Base-by-base conservation (phyloP, 1,140 invertebrate genomes). In the Augochlora pura region DNA sequence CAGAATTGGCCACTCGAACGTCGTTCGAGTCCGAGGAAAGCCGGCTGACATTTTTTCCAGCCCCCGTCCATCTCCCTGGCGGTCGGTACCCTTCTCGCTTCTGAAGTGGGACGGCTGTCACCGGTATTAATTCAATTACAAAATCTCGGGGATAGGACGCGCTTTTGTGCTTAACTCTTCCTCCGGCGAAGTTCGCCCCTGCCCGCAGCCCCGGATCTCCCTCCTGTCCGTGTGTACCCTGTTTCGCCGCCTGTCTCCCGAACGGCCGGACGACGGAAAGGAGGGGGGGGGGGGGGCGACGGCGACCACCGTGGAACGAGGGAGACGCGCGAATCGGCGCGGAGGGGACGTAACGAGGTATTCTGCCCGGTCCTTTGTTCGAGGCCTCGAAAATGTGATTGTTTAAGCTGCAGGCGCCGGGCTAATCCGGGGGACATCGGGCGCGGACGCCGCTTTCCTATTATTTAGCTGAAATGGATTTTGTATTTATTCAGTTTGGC, bases 301-400 rank as follows among this genome's bases (percentile, higher is more conserved):
- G n/a, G n/a, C n/a, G n/a, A n/a, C n/a, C n/a, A n/a, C 32, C 32
- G 32, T 4, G 32, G 32, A 32, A 32, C 32, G 32, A 32, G 32
- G 32, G 32, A 32, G n/a, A n/a, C n/a, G 32, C 32, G 32, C 32
- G 32, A 1, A 32, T 32, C 32, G 32, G 32, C 32, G 32, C 32
- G 32, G 9, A 6, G 2, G 46, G 52, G 42, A 42, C 27, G 77
- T 75, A 80, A 76, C 64, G 59, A 77, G 65, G 65, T 65, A 81
- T 38, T 49, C 25, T 21, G 54, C 21, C 54, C 0, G 59, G n/a
- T n/a, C 9, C 74, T 77, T 79, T 79, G 77, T 71, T 81, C 27
- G 75, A 78, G 80, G 39, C 68, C 68, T 78, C 68, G 62, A 81
- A 81, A 81, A 81, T 81, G 80, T 64, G 75, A 81, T 81, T 81